phyloP scores from a whole-genome alignment of 2,113 vertebrate species.

The Chunga burmeisteri region DNA sequence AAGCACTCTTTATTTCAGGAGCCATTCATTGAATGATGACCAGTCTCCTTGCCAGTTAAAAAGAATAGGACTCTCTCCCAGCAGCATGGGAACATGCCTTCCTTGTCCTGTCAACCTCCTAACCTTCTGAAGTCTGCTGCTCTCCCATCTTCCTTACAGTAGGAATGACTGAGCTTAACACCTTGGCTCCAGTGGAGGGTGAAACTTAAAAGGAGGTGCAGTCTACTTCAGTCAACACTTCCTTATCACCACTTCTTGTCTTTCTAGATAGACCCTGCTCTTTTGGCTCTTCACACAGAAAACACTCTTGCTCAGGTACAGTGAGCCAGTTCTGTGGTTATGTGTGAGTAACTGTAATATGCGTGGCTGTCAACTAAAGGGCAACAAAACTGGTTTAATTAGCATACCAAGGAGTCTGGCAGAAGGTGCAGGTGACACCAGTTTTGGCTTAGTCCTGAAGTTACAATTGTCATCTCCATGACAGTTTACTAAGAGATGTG shows the following conservation, averaged over 20 bases:
- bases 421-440: neutral
- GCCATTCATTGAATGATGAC: neutral
- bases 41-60: neutral
- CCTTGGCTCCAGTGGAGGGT: neutral
- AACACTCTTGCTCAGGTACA: neutral
- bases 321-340: neutral
- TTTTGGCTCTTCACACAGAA: neutral
- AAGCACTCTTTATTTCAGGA: neutral
- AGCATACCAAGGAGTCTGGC: neutral
- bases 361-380: neutral
- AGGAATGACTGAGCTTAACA: neutral
- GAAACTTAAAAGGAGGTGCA: neutral
- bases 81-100: neutral
- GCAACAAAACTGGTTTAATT: constrained; percentile 3
- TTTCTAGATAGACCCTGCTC: neutral
- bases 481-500: neutral
- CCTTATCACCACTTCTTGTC: neutral
- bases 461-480: neutral
- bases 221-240: neutral
- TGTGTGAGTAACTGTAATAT: neutral
- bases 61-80: neutral
- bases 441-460: neutral
- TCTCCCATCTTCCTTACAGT: neutral
- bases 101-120: neutral
- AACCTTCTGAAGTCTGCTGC: neutral